These are phyloP conservation scores for Poecilia gillii DNA, from an alignment of 2,797 vertebrate species.

Conservation along the genomic window DNA sequence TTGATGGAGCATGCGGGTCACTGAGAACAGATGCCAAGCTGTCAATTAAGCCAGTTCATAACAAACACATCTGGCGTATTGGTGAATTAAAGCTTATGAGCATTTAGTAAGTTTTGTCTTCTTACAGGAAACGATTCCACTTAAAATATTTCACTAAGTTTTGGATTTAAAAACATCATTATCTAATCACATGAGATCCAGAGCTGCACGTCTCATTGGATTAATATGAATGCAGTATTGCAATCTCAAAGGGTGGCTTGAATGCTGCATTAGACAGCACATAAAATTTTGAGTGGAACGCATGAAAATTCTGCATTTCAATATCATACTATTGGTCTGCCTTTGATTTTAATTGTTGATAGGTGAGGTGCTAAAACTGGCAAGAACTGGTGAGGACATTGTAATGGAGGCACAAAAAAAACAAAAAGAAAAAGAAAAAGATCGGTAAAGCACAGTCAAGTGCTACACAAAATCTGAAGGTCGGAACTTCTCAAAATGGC, in stretches of 20 bases:
- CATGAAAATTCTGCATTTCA: not conserved
- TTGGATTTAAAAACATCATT: not conserved
- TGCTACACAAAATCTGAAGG: not conserved
- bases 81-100: conserved; percentile 21
- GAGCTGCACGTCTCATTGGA: not conserved
- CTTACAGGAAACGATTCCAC: conserved; percentile 17
- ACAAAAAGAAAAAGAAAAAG: not conserved
- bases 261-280: not conserved
- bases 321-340: not conserved
- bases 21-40: conserved; percentile 38
- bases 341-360: not conserved
- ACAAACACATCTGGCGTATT: conserved; percentile 49
- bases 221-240: too few species aligned
- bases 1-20: conserved; percentile 4
- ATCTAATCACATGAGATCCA: not conserved
- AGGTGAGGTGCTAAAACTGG: not conserved
- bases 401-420: not conserved
- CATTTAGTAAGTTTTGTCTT: conserved; percentile 39
- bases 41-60: conserved; percentile 29
- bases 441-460: not conserved
- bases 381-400: not conserved
- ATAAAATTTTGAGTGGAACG: not conserved
- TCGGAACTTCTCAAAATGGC: not conserved
- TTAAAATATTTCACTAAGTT: not conserved
- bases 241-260: not conserved